These are phyloP conservation scores for Bombylius major DNA, from an alignment of 2,888 invertebrate genomes.

Conservation along the genomic window DNA sequence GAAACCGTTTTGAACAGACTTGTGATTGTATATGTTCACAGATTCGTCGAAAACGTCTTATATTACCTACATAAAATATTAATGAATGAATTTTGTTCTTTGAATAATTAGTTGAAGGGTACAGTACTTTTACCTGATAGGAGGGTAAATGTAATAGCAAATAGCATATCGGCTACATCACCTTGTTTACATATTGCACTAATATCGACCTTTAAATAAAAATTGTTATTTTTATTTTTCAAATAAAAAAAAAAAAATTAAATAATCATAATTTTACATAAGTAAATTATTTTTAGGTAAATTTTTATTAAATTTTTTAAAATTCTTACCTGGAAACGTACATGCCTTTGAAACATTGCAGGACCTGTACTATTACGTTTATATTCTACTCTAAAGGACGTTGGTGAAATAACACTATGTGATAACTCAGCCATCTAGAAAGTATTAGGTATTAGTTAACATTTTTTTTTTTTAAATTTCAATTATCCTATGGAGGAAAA, in stretches of 20 bases:
- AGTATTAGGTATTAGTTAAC: neutral
- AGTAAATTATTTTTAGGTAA: neutral
- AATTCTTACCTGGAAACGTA: constrained; percentile 65
- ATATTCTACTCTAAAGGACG: constrained; percentile 96
- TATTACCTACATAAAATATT: constrained; percentile 57
- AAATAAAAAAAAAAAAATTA: neutral
- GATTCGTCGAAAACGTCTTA: constrained; percentile 84
- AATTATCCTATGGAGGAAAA: neutral
- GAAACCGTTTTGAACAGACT: constrained; percentile 46
- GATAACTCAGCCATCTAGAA: constrained; percentile 84
- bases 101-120: neutral
- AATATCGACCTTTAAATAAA: constrained; percentile 69
- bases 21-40: constrained; percentile 93
- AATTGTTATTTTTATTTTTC: neutral
- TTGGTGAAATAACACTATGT: constrained; percentile 96
- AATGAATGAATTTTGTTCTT: constrained; percentile 13
- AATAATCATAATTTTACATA: neutral
- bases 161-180: constrained; percentile 55
- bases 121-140: constrained; percentile 58
- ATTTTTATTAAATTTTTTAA: neutral
- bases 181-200: constrained; percentile 69
- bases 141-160: constrained; percentile 88
- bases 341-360: constrained; percentile 93
- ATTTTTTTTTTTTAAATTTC: neutral
- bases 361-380: constrained; percentile 87